Percentiles rank a stretch among this genome's conserved stretches.
Conservation (phyloP, 2,797 vertebrate genomes). For the Miichthys miiuy region DNA sequence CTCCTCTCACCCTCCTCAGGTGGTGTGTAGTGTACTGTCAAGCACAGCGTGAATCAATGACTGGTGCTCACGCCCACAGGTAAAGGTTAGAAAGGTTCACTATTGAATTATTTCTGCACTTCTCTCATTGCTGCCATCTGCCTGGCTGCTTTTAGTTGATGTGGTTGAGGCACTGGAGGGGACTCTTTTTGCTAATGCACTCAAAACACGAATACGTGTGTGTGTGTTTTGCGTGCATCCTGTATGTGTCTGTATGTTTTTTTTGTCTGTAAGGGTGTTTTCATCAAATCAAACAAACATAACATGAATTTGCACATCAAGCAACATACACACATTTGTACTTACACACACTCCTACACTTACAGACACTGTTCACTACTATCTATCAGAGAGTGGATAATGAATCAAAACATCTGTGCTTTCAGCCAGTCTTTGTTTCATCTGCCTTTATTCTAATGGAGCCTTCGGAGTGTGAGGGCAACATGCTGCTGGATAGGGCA, state of each 20-base stretch:
- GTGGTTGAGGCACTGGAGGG: constrained; percentile 77
- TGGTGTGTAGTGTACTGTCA: constrained; percentile 83
- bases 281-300: constrained; percentile 61
- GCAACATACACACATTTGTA: constrained; percentile 45
- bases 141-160: constrained; percentile 85
- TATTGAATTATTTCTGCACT: constrained; percentile 88
- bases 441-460: constrained; percentile 81
- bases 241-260: constrained; percentile 37
- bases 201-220: constrained; percentile 56
- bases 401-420: constrained; percentile 78
- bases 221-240: constrained; percentile 30
- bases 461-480: constrained; percentile 77
- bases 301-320: constrained; percentile 43
- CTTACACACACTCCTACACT: constrained; percentile 54
- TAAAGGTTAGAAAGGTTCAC: constrained; percentile 87
- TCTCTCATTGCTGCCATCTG: constrained; percentile 85
- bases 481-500: constrained; percentile 75
- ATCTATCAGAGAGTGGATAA: constrained; percentile 75
- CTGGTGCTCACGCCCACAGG: constrained; percentile 85
- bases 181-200: constrained; percentile 78
- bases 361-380: constrained; percentile 55
- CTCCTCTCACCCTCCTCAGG: constrained; percentile 76
- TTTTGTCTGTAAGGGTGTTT: constrained; percentile 50
- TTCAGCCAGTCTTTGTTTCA: constrained; percentile 80
- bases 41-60: constrained; percentile 84